Evolutionary conservation across 1,140 invertebrate genomes (phyloP), one percentile per base, ranked within the genome.

Genomic region (Gryllus bimaculatus): DNA sequence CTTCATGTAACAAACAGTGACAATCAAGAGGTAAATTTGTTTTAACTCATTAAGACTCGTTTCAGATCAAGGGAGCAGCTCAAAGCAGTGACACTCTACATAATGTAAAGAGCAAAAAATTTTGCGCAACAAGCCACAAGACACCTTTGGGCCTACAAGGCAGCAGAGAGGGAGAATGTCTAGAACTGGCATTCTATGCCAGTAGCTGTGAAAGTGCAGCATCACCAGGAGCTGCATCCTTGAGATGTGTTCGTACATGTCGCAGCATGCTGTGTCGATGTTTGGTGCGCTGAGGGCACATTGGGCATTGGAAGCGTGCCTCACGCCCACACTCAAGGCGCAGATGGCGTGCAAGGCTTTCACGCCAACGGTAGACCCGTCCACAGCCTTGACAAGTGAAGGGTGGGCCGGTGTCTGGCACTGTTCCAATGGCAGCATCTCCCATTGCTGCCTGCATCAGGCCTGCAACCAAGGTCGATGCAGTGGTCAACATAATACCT

Each of bases 261-360:
- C 73, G 73, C 18, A 75, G 21, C 18, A 80, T 20, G 49, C 74
- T 47, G 20, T 66, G 48, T 79, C 81, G 82, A 73, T 80, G 78
- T 79, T 80, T 83, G 21, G 78, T 76, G 47, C 77, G 73, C 74
- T 77, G 78, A 20, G 48, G 73, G 80, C 86, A 87, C 47, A 84
- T 80, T 7, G 81, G 82, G 80, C 86, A 87, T 4, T 81, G 81
- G 80, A 86, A 86, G 78, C 85, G 83, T 8, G 85, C 85, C 20
- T 83, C 81, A 26, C 83, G 81, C 18, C 85, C 85, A 80, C 85
- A 86, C 78, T 86, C 85, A 26, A 82, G 74, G 74, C 76, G 47
- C 48, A 80, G 48, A 78, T 84, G 83, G 26, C 83, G 80, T 47
- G 77, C 76, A 15, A 81, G n/a, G 47, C 47, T 78, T 39, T 73